Conservation (phyloP, 1,140 invertebrate genomes). For the Pachypeltis micranthus region DNA sequence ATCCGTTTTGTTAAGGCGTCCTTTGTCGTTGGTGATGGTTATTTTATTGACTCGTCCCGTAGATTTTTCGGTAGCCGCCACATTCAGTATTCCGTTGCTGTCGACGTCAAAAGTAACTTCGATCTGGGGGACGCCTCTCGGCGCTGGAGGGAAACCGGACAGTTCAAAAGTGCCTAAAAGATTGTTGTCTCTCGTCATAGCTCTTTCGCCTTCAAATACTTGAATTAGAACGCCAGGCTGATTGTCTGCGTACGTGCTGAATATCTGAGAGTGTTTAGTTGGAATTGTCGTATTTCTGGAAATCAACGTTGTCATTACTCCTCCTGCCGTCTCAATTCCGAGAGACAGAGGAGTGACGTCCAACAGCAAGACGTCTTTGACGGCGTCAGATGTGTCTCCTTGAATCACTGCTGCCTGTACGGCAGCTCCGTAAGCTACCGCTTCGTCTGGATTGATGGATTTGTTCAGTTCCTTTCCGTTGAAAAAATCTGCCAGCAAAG, state of each 20-base stretch:
- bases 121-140: constrained; percentile 85
- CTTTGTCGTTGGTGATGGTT: constrained; percentile 96
- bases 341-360: constrained; percentile 90
- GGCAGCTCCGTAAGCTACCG: constrained; percentile 80
- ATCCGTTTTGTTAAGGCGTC: constrained; percentile 88
- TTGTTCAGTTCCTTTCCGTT: constrained; percentile 97
- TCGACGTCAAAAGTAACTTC: constrained; percentile 85
- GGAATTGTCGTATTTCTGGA: constrained; percentile 94
- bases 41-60: constrained; percentile 96
- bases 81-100: constrained; percentile 78
- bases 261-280: constrained; percentile 89
- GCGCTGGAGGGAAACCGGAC: constrained; percentile 86
- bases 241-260: constrained; percentile 94
- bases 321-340: constrained; percentile 94
- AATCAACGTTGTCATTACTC: constrained; percentile 91
- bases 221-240: constrained; percentile 85
- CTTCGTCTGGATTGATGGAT: constrained; percentile 93
- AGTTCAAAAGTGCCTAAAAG: constrained; percentile 73
- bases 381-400: constrained; percentile 88
- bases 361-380: constrained; percentile 77
- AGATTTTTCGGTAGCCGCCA: constrained; percentile 77
- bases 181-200: constrained; percentile 91
- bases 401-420: constrained; percentile 86
- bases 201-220: constrained; percentile 80
- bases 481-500: constrained; percentile 88